Conservation (phyloP, 2,113 vertebrate genomes). For the Petroica traversi region DNA sequence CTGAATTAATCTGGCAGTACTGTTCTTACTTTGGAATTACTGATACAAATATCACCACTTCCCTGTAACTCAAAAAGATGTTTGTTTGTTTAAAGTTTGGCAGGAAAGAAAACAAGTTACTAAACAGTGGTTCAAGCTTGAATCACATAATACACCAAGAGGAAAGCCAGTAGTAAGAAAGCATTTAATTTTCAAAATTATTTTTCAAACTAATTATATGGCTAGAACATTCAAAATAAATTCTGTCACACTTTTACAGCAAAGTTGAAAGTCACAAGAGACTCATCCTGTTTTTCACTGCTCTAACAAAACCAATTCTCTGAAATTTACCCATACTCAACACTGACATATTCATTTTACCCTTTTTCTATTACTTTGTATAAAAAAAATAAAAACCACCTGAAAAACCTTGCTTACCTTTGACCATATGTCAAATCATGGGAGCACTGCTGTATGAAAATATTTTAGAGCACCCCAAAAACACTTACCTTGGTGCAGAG, state of each 20-base stretch:
- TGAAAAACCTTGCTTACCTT: background rate
- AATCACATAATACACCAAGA: background rate
- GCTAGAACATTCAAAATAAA: background rate
- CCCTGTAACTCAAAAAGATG: background rate
- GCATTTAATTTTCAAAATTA: background rate
- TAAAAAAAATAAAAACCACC: background rate
- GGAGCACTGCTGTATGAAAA: background rate
- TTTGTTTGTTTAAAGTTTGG: background rate
- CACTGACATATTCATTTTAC: background rate
- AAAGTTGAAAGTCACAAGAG: background rate
- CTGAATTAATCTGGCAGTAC: background rate
- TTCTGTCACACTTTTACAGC: background rate
- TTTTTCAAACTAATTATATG: background rate
- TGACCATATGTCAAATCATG: background rate
- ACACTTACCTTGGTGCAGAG: slow-evolving; percentile 83
- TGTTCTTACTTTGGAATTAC: background rate
- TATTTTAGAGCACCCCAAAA: background rate
- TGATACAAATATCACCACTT: background rate
- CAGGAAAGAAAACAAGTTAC: background rate
- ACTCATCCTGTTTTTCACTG: background rate
- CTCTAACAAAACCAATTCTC: background rate
- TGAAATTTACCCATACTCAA: background rate
- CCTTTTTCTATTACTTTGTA: background rate
- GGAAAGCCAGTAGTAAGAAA: background rate
- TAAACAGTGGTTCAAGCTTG: background rate